These are phyloP conservation scores for Meteorus sp. DNA, from an alignment of 1,140 invertebrate genomes.

Conservation along the genomic window DNA sequence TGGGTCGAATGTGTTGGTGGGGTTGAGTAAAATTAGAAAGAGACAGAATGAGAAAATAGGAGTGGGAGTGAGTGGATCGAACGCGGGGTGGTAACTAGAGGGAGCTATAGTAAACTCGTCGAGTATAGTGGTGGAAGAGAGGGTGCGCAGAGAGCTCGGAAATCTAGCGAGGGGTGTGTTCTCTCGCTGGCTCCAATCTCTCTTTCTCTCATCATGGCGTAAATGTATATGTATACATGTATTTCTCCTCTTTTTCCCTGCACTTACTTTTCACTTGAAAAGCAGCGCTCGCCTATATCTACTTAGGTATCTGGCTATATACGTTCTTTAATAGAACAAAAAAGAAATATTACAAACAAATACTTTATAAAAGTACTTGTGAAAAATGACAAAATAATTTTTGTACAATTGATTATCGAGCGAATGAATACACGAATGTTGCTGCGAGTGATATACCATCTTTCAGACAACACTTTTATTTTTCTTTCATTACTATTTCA, in stretches of 20 bases:
- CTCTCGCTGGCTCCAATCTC: slow-evolving; percentile 11
- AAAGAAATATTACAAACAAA: no score
- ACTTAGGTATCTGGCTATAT: slow-evolving; percentile 5
- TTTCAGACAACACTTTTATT: no score
- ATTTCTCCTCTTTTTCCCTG: slow-evolving; percentile 16
- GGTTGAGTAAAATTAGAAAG: neutral
- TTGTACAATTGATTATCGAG: neutral
- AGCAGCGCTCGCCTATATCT: slow-evolving; percentile 6
- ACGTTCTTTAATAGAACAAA: no score
- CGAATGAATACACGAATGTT: no score
- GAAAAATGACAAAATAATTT: neutral
- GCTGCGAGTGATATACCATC: no score
- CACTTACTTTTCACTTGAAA: slow-evolving; percentile 16
- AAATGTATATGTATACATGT: no score
- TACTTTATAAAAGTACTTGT: slow-evolving; percentile 13
- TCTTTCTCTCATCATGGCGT: slow-evolving; percentile 14
- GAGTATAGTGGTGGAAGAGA: slow-evolving; percentile 16
- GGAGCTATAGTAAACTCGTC: slow-evolving; percentile 12
- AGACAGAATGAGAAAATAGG: slow-evolving; percentile 19
- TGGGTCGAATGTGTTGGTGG: slow-evolving; percentile 1
- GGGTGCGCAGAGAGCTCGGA: slow-evolving; percentile 18
- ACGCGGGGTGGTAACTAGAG: slow-evolving; percentile 21
- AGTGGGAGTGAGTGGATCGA: slow-evolving; percentile 24
- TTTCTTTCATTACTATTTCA: no score
- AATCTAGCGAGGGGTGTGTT: slow-evolving; percentile 20